Percentiles rank a stretch among this genome's conserved stretches.
Evolutionary conservation across 2,888 invertebrate genomes (phyloP).

Genomic region (Oasisia sp.): DNA sequence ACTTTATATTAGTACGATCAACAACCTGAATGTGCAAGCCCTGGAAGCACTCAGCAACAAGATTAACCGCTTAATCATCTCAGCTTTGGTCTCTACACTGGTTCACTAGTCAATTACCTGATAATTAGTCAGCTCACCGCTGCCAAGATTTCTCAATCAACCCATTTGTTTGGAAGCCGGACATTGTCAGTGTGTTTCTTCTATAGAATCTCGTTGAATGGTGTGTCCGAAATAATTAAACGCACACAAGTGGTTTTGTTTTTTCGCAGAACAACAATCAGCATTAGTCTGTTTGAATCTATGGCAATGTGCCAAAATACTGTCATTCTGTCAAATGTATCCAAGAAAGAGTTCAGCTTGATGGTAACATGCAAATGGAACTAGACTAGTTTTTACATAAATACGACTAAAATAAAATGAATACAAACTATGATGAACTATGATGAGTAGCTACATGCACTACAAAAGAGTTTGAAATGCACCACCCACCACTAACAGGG

Average conservation of each 20-base stretch:
- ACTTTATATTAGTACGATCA: background rate
- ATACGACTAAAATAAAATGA: background rate
- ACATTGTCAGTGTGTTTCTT: background rate
- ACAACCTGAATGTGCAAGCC: background rate
- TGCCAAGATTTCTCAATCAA: constrained; percentile 17
- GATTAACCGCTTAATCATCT: background rate
- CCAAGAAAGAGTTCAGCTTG: background rate
- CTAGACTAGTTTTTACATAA: background rate
- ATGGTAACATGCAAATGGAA: background rate
- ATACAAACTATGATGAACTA: background rate
- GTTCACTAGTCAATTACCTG: background rate
- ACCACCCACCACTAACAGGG: too few relatives aligned
- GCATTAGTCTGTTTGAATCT: background rate
- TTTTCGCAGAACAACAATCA: background rate
- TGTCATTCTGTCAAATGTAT: background rate
- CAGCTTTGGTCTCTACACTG: background rate
- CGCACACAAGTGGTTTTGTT: background rate
- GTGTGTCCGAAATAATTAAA: background rate
- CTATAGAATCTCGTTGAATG: background rate
- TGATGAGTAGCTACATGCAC: too few relatives aligned
- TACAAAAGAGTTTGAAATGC: too few relatives aligned
- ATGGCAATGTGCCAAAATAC: background rate
- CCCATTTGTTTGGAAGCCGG: background rate
- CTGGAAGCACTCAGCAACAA: background rate
- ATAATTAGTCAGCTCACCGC: background rate